phyloP scores from a whole-genome alignment of 2,888 invertebrate genomes.

The Hedya salicella region DNA sequence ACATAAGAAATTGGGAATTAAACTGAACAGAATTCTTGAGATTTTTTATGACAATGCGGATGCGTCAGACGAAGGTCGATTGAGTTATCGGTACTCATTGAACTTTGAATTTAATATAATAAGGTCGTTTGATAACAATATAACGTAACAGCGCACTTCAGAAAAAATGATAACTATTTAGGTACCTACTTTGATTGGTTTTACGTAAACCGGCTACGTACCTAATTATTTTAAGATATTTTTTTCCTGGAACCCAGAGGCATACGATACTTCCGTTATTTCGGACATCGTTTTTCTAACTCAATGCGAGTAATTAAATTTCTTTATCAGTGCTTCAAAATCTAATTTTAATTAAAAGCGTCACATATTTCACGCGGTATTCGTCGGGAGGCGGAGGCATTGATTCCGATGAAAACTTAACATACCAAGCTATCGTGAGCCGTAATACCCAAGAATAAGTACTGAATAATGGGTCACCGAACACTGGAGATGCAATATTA shows the following conservation, averaged over 20 bases:
- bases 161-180: constrained; percentile 1
- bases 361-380: constrained; percentile 82
- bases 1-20: constrained; percentile 46
- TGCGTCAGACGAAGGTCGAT: constrained; percentile 14
- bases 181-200: no score
- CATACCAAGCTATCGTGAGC: constrained; percentile 64
- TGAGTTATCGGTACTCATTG: constrained; percentile 34
- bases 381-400: constrained; percentile 80
- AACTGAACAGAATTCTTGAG: constrained; percentile 26
- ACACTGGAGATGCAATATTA: constrained; percentile 76
- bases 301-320: constrained; percentile 74
- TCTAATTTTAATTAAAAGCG: constrained; percentile 84
- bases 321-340: constrained; percentile 75
- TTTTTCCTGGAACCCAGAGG: constrained; percentile 12
- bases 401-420: constrained; percentile 61
- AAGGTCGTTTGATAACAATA: constrained; percentile 19
- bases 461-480: constrained; percentile 58
- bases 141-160: constrained; percentile 11
- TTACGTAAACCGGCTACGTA: neutral
- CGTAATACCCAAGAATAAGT: constrained; percentile 52
- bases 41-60: constrained; percentile 21
- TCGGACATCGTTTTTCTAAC: constrained; percentile 66
- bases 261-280: constrained; percentile 55
- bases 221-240: neutral
- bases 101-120: constrained; percentile 39